These are phyloP conservation scores for Anguilla rostrata DNA, from an alignment of 2,113 vertebrate species.

Conservation along the genomic window DNA sequence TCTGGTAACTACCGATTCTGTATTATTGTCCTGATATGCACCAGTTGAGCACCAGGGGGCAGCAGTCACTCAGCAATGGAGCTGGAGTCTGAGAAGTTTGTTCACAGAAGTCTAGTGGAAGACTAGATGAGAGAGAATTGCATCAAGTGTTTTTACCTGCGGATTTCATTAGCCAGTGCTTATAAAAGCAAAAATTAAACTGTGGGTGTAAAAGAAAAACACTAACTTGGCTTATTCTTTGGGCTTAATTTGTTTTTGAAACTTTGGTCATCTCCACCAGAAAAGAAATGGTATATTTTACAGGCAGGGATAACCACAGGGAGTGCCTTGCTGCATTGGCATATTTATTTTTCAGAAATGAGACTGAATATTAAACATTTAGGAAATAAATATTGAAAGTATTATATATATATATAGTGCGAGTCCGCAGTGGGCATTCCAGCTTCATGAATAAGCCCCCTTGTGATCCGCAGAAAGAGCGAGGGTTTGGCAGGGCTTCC, in stretches of 20 bases:
- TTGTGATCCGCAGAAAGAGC: conserved; percentile 48
- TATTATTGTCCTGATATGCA: background rate
- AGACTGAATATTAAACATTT: background rate
- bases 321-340: conserved; percentile 11
- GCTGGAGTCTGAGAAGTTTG: background rate
- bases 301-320: conserved; percentile 34
- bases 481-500: conserved; percentile 53
- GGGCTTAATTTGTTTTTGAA: background rate
- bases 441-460: conserved; percentile 27
- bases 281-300: conserved; percentile 16
- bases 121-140: background rate
- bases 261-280: background rate
- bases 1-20: background rate
- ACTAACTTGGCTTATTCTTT: background rate
- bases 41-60: conserved; percentile 51
- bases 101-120: background rate
- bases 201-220: background rate
- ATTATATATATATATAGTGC: background rate
- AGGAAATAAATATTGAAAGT: background rate
- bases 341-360: background rate
- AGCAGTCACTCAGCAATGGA: conserved; percentile 43
- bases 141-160: background rate
- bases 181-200: background rate
- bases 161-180: background rate
- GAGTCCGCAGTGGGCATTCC: background rate